Conservation (phyloP, 2,113 vertebrate genomes). For the Bostrychus sinensis region DNA sequence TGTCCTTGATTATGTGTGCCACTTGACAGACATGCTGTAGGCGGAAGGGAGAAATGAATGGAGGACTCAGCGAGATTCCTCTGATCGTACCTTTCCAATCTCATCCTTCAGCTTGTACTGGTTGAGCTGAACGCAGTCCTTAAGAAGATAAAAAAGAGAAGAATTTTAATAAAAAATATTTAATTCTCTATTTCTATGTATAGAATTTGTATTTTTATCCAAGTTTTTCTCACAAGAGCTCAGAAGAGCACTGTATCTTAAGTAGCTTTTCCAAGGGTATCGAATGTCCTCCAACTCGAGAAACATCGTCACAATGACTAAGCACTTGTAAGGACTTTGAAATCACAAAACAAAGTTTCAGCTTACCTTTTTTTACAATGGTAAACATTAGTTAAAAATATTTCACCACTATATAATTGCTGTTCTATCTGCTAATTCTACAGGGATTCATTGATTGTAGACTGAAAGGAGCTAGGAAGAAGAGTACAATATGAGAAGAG, state of each 20-base stretch:
- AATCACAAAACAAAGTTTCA: not conserved
- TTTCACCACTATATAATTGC: not conserved
- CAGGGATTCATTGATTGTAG: too few relatives aligned
- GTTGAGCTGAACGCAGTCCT: slow-evolving; percentile 98
- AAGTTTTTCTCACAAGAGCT: not conserved
- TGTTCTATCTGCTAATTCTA: not conserved
- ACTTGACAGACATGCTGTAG: slow-evolving; percentile 55
- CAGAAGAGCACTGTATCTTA: not conserved
- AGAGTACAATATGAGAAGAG: too few relatives aligned
- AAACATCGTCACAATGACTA: not conserved
- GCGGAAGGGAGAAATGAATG: slow-evolving; percentile 33
- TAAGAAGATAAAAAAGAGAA: slow-evolving; percentile 6
- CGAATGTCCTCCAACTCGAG: not conserved
- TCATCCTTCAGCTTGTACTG: slow-evolving; percentile 98
- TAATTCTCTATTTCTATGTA: slow-evolving; percentile 3
- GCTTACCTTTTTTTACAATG: not conserved
- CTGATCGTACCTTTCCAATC: slow-evolving; percentile 91
- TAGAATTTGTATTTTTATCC: not conserved
- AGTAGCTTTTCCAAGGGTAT: not conserved
- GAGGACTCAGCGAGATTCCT: slow-evolving; percentile 46
- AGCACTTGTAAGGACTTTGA: not conserved
- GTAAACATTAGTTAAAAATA: not conserved
- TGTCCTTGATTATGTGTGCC: slow-evolving; percentile 49
- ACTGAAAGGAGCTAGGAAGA: too few relatives aligned
- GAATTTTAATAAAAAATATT: not conserved